Evolutionary conservation across 2,888 invertebrate species (phyloP), one percentile per base, ranked within the genome.

Genomic region (Macrosoma leucophasiata): DNA sequence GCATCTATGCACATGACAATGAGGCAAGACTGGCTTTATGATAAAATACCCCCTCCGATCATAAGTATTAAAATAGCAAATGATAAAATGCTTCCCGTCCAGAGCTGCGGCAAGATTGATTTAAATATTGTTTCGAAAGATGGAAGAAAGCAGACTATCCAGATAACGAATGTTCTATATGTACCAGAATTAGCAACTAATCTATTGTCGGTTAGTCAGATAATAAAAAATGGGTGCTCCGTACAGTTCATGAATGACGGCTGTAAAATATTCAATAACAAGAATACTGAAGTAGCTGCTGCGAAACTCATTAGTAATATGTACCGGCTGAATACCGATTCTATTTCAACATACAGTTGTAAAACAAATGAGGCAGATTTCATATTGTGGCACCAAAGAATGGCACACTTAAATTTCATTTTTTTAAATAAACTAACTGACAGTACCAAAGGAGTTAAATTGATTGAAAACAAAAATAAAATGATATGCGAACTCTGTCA

Each of bases 141-240:
- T 3, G n/a, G n/a, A n/a, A n/a, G n/a, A n/a, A n/a, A n/a, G n/a
- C n/a, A n/a, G n/a, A 41, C 34, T 9, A 43, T 54, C 9, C 41
- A 53, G 21, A 28, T 58, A 8, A 46, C 30, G 14, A 36, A 56
- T 46, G 50, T 54, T 13, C 30, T 55, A 3, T 48, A 33, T 48
- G 45, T 55, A n/a, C 53, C 52, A 22, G 43, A 29, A 3, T 18
- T 54, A 13, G 48, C 52, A 11, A 39, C 39, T 1, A 50, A 52
- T 20, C 25, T 53, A 5, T 27, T 53, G 0, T 55, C 52, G 25
- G 49, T 53, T 0, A 46, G 52, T 23, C 25, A 41, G 5, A 46
- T 56, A 3, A 36, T 39, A 2, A 44, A 43, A 4, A 46, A 11
- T 48, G 44, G 43, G 1, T 33, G n/a, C 28, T 43, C 40, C 2